Base-by-base conservation (phyloP, 2,113 vertebrate species). In the Hippocampus abdominalis region DNA sequence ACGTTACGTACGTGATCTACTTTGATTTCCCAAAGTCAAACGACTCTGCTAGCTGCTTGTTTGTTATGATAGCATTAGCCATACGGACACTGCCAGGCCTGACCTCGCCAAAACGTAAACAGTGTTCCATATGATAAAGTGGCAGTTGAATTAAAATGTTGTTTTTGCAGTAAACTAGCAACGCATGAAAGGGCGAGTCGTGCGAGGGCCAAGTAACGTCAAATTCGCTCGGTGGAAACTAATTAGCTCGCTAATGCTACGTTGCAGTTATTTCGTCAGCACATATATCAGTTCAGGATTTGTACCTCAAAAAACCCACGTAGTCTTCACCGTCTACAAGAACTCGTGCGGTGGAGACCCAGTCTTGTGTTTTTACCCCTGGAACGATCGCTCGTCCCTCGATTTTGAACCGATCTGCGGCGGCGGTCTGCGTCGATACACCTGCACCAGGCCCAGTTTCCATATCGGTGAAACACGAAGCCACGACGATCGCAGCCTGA, bases 261-360 rank as follows among this genome's bases (percentile, higher is more conserved):
- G 4, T 6, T 48, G 18, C 25, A 23, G 20, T 9, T 53, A 29
- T n/a, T 39, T 32, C 36, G 32, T 56, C 11, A 32, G 29, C 66
- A 7, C n/a, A 3, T 16, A 7, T n/a, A n/a, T 53, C 12, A 0
- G 2, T 18, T 7, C 16, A 42, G 15, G 27, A 20, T 53, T 49
- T 59, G 18, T 83, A 98, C 96, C 94, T 96, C 29, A 97, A 75
- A 88, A 98, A 97, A 1, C 96, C 96, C 71, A 97, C 92, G 68
- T 94, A 94, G 69, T 97, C 96, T 76, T 96, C 96, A 16, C 96
- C 96, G 49, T 98, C 96, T 51, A 98, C 94, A 1, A 94, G 82
- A 62, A 98, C 92, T 42, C 95, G 93, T 39, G 94, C 95, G 2
- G 91, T 83, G 25, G 94, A 94, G 49, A 98, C 93, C 96, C 96